Percentiles rank a stretch among this genome's conserved stretches.
These are phyloP conservation scores for Gnathonemus longibarbis DNA, from an alignment of 2,113 vertebrate species.

Conservation along the genomic window DNA sequence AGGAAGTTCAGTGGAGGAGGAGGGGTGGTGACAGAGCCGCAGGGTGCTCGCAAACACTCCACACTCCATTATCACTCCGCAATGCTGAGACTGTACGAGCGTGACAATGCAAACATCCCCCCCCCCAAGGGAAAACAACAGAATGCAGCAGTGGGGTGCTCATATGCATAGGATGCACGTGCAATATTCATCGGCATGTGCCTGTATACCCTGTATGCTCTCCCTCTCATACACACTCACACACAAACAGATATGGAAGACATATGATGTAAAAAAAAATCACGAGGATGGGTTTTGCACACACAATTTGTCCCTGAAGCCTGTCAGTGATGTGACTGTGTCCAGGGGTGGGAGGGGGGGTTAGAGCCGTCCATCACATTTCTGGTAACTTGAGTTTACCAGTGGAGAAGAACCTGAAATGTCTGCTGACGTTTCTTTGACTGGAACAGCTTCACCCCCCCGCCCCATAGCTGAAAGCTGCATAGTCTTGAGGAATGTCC, in stretches of 20 bases:
- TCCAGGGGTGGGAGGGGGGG: background rate
- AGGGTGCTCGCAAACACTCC: background rate
- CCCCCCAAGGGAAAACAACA: background rate
- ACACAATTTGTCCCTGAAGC: background rate
- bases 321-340: background rate
- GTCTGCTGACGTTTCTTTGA: background rate
- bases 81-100: background rate
- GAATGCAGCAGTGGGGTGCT: background rate
- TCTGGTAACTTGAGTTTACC: background rate
- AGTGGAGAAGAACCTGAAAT: background rate
- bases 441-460: background rate
- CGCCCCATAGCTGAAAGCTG: background rate
- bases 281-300: background rate
- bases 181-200: background rate
- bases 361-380: background rate
- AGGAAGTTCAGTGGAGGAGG: no score
- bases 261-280: background rate
- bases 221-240: background rate
- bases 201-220: background rate
- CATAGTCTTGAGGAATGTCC: background rate
- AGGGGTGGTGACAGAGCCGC: background rate
- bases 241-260: slow-evolving; percentile 4
- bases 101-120: background rate
- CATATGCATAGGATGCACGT: background rate
- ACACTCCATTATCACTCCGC: background rate